Base-by-base conservation (phyloP, 2,888 invertebrate genomes). In the Volucella bombylans region DNA sequence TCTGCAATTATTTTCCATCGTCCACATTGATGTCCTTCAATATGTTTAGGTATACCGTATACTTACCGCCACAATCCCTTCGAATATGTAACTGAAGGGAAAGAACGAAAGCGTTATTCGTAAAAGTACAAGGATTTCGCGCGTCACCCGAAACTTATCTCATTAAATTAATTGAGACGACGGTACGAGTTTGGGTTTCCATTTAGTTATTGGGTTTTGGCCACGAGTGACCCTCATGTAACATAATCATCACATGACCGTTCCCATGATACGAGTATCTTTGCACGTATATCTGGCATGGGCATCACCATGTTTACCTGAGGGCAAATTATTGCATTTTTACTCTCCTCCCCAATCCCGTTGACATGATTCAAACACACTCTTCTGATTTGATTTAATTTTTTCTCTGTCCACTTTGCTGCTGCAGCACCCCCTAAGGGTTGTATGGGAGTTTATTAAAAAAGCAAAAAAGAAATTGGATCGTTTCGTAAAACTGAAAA, bases 81-180 rank as follows among this genome's bases (percentile, higher is more conserved):
- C 23, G 4, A 23, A 4, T 23, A 23, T 23, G 4, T 23, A 71
- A 59, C 41, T 0, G 43, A 23, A 45, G 38, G 72, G 61, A 41
- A 61, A 62, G 50, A 14, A 55, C 12, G 50, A 52, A 39, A 43
- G 23, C 45, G 49, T n/a, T 1, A 54, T 57, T 57, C 23, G 3
- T 65, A 64, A 64, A 64, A 15, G n/a, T 62, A 31, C 50, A 61
- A 38, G 47, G 65, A 81, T 38, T 31, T 65, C 65, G 31, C 54
- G 49, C 82, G 82, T 82, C 77, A 77, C 71, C 82, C 72, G 77
- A 82, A 82, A 82, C 77, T 82, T 82, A 82, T 82, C 82, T 82
- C 82, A 77, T 82, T 82, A 82, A 82, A 77, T 82, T 77, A 82
- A 82, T 82, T 77, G 76, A 81, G 52, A n/a, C 69, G 9, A 65